Evolutionary conservation across 2,888 invertebrate species (phyloP).

Genomic region (Cecidostiba fungosa): DNA sequence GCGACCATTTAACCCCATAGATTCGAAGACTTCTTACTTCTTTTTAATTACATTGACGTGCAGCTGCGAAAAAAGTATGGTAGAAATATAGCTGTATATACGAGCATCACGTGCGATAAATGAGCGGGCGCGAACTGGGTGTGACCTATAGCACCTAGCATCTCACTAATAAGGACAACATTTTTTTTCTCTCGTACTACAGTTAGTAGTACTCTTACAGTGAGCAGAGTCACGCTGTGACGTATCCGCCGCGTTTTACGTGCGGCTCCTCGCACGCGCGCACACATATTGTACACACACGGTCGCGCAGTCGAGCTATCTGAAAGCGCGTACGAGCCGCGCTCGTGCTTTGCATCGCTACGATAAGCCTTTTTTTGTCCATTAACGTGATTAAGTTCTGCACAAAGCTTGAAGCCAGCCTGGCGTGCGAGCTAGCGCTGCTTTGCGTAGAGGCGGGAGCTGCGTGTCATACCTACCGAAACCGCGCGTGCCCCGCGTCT

Average conservation of each 20-base stretch:
- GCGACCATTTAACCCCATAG: too few relatives aligned
- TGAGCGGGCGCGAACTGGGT: not conserved
- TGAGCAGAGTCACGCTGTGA: not conserved
- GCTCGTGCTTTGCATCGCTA: constrained; percentile 71
- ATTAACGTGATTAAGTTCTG: constrained; percentile 77
- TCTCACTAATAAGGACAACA: not conserved
- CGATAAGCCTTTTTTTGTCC: constrained; percentile 75
- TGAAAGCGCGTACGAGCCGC: constrained; percentile 14
- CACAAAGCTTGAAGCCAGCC: constrained; percentile 38
- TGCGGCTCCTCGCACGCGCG: not conserved
- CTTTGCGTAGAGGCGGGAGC: not conserved
- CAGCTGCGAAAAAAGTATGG: too few relatives aligned
- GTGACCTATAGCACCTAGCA: not conserved
- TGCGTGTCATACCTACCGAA: not conserved
- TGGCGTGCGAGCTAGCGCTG: not conserved
- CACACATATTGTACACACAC: not conserved
- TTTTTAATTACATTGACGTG: too few relatives aligned
- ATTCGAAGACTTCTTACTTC: too few relatives aligned
- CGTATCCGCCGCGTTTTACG: not conserved
- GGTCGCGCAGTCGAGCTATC: not conserved
- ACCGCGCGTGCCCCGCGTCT: not conserved
- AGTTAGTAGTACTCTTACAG: not conserved
- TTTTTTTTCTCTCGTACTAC: not conserved
- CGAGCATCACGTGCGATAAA: not conserved
- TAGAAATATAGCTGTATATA: not conserved